Evolutionary conservation across 2,113 vertebrate genomes (phyloP).

Genomic region (Lampris incognitus): DNA sequence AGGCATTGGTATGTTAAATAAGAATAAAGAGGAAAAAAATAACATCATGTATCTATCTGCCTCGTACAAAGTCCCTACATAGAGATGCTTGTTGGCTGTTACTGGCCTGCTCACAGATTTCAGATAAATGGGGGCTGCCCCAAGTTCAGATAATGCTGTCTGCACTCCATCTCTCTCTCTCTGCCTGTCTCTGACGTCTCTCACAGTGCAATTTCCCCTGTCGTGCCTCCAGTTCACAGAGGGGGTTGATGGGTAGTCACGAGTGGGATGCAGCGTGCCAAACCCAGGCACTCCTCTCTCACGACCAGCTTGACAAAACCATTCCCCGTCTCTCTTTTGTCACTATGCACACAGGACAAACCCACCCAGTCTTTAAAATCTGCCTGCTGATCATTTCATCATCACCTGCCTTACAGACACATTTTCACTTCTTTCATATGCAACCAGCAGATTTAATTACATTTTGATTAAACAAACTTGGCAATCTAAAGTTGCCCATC

Average conservation of each 20-base stretch:
- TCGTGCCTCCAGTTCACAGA: conserved; percentile 69
- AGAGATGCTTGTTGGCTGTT: not conserved
- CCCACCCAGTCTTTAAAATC: conserved; percentile 22
- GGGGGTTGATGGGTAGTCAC: conserved; percentile 77
- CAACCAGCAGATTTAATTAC: conserved; percentile 4
- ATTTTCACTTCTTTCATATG: not conserved
- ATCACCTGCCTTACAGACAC: not conserved
- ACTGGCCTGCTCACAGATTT: conserved; percentile 25
- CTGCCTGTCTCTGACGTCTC: conserved; percentile 63
- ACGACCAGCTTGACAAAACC: conserved; percentile 50
- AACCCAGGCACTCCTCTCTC: conserved; percentile 68
- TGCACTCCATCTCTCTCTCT: conserved; percentile 39
- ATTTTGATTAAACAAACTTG: conserved; percentile 15
- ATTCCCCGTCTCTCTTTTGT: conserved; percentile 9
- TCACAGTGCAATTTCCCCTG: conserved; percentile 68
- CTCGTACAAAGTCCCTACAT: too few relatives aligned
- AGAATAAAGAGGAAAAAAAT: not conserved
- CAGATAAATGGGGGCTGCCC: conserved; percentile 22
- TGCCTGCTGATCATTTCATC: conserved; percentile 17
- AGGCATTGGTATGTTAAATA: not conserved
- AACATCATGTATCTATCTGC: not conserved
- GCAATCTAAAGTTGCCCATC: conserved; percentile 4
- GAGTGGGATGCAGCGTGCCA: conserved; percentile 67
- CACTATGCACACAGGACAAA: conserved; percentile 31
- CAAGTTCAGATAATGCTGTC: conserved; percentile 47